A percentile compares a stretch with the other conserved stretches of the same genome.
Evolutionary conservation across 2,797 vertebrate species (phyloP).

Genomic region (Sebastes paucispinis): DNA sequence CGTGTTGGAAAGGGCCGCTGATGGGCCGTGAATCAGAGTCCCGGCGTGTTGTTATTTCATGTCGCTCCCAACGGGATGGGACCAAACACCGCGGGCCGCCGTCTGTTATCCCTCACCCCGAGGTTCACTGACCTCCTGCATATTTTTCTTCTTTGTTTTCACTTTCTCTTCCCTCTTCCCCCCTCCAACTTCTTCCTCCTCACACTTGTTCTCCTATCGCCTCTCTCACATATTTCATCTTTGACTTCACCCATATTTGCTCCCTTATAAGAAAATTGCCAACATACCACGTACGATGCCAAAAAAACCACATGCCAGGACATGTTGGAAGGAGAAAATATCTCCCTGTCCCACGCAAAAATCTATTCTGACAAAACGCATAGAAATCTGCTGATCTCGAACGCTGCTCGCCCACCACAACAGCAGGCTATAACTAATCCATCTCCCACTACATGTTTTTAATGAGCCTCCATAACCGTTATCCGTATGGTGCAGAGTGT

Average conservation of each 20-base stretch:
- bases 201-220: not conserved
- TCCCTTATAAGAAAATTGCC: not conserved
- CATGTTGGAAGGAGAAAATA: conserved; percentile 27
- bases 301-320: conserved; percentile 24
- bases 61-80: conserved; percentile 37
- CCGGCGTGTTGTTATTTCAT: conserved; percentile 55
- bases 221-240: not conserved
- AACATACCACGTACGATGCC: not conserved
- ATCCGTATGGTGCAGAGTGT: conserved; percentile 62
- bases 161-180: not conserved
- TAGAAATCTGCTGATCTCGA: conserved; percentile 52
- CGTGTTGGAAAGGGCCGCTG: conserved; percentile 53
- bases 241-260: not conserved
- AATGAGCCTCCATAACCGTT: conserved; percentile 71
- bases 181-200: not conserved
- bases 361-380: conserved; percentile 55
- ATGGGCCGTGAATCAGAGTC: conserved; percentile 66
- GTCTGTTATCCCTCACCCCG: conserved; percentile 56
- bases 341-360: conserved; percentile 36
- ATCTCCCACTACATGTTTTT: conserved; percentile 74
- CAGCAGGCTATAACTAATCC: conserved; percentile 72
- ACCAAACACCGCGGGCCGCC: conserved; percentile 22
- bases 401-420: conserved; percentile 47
- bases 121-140: conserved; percentile 44
- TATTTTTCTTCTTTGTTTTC: conserved; percentile 55